Conservation (phyloP, 2,888 invertebrate genomes). For the Ormyrus pomaceus region DNA sequence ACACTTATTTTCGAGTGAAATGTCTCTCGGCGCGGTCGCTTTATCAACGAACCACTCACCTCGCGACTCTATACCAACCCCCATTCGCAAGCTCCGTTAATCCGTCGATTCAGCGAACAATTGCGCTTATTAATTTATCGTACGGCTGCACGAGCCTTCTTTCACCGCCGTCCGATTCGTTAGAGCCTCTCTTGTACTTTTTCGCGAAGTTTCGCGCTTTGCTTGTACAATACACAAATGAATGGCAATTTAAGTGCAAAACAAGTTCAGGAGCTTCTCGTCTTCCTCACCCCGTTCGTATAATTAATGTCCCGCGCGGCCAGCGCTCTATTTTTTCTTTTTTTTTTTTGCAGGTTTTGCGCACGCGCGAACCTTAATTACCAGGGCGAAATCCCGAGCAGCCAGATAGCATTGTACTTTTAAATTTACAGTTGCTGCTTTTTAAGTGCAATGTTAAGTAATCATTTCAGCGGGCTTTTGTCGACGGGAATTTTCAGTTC, state of each 20-base stretch:
- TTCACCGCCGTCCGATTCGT: neutral
- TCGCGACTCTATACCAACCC: neutral
- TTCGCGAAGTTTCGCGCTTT: slow-evolving; percentile 27
- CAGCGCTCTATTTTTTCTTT: neutral
- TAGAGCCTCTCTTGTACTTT: neutral
- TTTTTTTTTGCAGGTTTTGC: slow-evolving; percentile 2
- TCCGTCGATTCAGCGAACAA: slow-evolving; percentile 17
- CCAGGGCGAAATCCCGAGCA: slow-evolving; percentile 44
- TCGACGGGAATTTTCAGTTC: neutral
- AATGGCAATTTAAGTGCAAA: slow-evolving; percentile 55
- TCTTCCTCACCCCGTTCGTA: slow-evolving; percentile 9
- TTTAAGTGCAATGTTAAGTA: slow-evolving; percentile 13
- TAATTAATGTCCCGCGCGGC: slow-evolving; percentile 48
- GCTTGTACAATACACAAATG: slow-evolving; percentile 43
- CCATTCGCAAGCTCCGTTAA: slow-evolving; percentile 2
- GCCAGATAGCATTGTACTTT: slow-evolving; percentile 45
- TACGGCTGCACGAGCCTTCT: neutral
- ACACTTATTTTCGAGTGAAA: too few species aligned
- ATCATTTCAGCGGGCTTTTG: slow-evolving; percentile 28
- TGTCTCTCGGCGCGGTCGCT: neutral
- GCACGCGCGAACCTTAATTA: slow-evolving; percentile 45
- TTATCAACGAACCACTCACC: slow-evolving; percentile 12
- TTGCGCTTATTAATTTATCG: slow-evolving; percentile 44
- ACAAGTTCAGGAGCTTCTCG: slow-evolving; percentile 30
- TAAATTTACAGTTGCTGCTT: slow-evolving; percentile 44